Evolutionary conservation across 2,113 vertebrate species (phyloP).

Genomic region (Noturus placidus): DNA sequence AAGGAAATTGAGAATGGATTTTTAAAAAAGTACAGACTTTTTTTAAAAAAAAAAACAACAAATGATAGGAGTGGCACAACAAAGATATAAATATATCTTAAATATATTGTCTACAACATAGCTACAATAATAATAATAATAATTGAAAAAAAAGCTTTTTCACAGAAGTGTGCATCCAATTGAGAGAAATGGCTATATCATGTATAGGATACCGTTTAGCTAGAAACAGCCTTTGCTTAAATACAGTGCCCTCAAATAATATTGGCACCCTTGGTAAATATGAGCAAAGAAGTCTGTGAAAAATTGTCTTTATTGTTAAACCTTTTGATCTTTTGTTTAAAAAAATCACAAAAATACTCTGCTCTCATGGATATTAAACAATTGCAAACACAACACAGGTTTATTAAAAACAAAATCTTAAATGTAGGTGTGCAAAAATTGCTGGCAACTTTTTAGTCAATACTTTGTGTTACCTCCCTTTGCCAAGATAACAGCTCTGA

Average conservation of each 20-base stretch:
- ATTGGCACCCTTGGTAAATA: no score
- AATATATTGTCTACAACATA: conserved; percentile 13
- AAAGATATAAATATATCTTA: background rate
- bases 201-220: background rate
- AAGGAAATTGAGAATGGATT: conserved; percentile 25
- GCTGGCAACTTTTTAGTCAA: no score
- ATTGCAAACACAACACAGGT: no score
- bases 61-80: background rate
- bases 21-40: conserved; percentile 6
- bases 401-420: no score
- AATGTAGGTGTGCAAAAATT: no score
- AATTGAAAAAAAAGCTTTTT: background rate
- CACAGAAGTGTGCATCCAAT: background rate
- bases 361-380: no score
- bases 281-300: no score
- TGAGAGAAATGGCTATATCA: background rate
- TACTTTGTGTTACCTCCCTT: no score
- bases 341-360: no score
- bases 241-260: background rate
- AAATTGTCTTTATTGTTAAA: no score
- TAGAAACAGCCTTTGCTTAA: conserved; percentile 23
- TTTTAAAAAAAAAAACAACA: conserved; percentile 26
- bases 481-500: no score
- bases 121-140: background rate
- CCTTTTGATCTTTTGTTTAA: no score